These are phyloP conservation scores for Indicator indicator DNA, from an alignment of 2,113 vertebrate species.

Conservation along the genomic window DNA sequence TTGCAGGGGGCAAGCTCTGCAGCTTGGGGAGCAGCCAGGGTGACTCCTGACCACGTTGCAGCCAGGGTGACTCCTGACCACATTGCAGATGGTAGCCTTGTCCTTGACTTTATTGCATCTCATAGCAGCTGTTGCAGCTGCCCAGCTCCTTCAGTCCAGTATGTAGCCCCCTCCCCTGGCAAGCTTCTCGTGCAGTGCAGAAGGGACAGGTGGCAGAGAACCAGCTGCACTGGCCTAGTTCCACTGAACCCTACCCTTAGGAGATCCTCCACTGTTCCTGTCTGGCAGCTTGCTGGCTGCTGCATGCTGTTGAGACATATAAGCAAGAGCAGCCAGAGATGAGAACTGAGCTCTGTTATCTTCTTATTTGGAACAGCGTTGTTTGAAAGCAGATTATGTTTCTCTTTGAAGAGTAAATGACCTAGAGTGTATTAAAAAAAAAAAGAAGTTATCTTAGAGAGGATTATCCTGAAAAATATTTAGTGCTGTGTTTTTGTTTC, in stretches of 20 bases:
- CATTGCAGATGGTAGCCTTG: neutral
- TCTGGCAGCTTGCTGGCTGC: slow-evolving; percentile 35
- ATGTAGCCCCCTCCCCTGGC: neutral
- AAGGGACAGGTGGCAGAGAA: slow-evolving; percentile 1
- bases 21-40: neutral
- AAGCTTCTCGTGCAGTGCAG: neutral
- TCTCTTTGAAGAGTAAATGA: slow-evolving; percentile 59
- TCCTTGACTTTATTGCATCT: neutral
- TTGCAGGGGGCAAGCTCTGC: neutral
- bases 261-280: neutral
- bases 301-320: slow-evolving; percentile 22
- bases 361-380: slow-evolving; percentile 43
- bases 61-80: neutral
- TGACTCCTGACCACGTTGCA: neutral
- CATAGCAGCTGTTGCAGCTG: rapidly evolving
- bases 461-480: slow-evolving; percentile 47
- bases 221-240: neutral
- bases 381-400: slow-evolving; percentile 62
- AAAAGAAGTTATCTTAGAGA: neutral
- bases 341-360: slow-evolving; percentile 43
- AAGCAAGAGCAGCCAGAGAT: slow-evolving; percentile 23
- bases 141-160: rapidly evolving
- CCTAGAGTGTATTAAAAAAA: slow-evolving; percentile 48
- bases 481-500: neutral
- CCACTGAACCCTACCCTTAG: neutral